Evolutionary conservation across 2,888 invertebrate genomes (phyloP), one percentile per base, ranked within the genome.

Genomic region (Clivina fossor): DNA sequence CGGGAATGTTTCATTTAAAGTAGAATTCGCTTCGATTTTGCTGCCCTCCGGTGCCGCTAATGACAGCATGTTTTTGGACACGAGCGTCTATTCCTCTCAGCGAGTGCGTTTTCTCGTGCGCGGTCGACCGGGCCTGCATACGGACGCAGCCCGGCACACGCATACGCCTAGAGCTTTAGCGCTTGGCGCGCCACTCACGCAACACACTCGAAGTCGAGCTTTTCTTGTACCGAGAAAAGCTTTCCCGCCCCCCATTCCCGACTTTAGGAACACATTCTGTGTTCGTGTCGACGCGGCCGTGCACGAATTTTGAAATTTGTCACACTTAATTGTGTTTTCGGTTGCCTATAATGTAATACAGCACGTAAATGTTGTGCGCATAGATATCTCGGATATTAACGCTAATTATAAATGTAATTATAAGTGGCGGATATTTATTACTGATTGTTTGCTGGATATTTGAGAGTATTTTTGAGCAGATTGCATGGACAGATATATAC

Each of bases 101-200:
- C n/a, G n/a, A n/a, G n/a, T n/a, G n/a, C n/a, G n/a, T n/a, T n/a
- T n/a, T n/a, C n/a, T n/a, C n/a, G n/a, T n/a, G 19, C 9, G 9
- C 20, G 47, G n/a, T 13, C n/a, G 22, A 9, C 22, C 22, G 22
- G 33, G 18, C 5, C 7, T 16, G 33, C 20, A 33, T 2, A 18
- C 16, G 30, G n/a, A n/a, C 4, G 35, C 19, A 33, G n/a, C 20
- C 22, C 33, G 22, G 30, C 4, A 33, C 47, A 47, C 47, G 47
- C 47, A 47, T n/a, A n/a, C n/a, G n/a, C n/a, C n/a, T n/a, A n/a
- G 11, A 47, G 33, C 33, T 33, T 41, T 41, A n/a, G n/a, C n/a
- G n/a, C n/a, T n/a, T n/a, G n/a, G n/a, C n/a, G n/a, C n/a, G n/a
- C 41, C 41, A 24, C 47, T 47, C 47, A 47, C 47, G 47, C 47